phyloP scores from a whole-genome alignment of 2,888 invertebrate genomes.

The Brassicogethes aeneus region DNA sequence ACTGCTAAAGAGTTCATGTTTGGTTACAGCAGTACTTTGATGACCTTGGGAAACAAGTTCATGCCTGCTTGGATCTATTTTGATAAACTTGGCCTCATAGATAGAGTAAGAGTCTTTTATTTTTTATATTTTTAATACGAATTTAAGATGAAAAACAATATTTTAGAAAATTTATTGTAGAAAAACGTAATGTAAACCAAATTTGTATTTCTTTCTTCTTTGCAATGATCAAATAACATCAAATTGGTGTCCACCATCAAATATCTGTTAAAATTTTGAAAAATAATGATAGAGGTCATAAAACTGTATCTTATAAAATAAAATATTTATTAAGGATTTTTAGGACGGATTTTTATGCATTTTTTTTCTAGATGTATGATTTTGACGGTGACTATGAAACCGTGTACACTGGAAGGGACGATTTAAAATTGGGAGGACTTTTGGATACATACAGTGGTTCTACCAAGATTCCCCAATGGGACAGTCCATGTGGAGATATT shows the following conservation, averaged over 20 bases:
- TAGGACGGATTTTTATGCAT: neutral
- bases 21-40: slow-evolving; percentile 72
- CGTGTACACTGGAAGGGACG: slow-evolving; percentile 60
- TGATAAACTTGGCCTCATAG: slow-evolving; percentile 80
- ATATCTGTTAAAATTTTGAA: too few species aligned
- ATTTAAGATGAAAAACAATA: neutral
- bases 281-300: too few species aligned
- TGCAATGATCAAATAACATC: too few species aligned
- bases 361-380: slow-evolving; percentile 66
- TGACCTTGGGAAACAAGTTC: slow-evolving; percentile 74
- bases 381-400: slow-evolving; percentile 73
- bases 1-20: slow-evolving; percentile 85
- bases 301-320: too few species aligned
- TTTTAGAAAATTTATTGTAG: too few species aligned
- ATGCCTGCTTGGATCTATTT: slow-evolving; percentile 79
- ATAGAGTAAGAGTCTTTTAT: slow-evolving; percentile 56
- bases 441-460: slow-evolving; percentile 70
- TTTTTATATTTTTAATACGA: neutral
- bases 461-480: slow-evolving; percentile 68
- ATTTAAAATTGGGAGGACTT: slow-evolving; percentile 53
- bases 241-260: too few species aligned
- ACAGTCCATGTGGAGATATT: slow-evolving; percentile 66
- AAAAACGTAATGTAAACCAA: too few species aligned
- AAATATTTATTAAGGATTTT: too few species aligned
- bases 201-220: too few species aligned